Evolutionary conservation across 2,113 vertebrate species (phyloP).

Genomic region (Pithys albifrons): DNA sequence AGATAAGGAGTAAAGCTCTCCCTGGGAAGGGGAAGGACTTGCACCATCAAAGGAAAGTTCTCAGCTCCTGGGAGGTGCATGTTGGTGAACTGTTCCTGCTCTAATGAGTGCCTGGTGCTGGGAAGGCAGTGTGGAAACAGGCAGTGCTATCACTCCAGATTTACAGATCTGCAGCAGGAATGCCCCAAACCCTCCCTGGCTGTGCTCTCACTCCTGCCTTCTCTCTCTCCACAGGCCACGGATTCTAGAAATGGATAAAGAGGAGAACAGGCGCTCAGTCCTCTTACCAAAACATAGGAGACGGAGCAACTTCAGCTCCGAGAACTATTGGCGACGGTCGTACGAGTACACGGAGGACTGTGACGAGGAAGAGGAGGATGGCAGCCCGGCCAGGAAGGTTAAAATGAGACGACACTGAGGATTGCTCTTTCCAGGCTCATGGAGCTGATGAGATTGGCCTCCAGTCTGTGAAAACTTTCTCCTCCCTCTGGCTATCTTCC

Average conservation of each 20-base stretch:
- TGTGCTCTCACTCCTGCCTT: background rate
- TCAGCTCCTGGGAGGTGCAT: background rate
- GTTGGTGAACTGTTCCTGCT: background rate
- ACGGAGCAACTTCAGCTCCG: conserved; percentile 82
- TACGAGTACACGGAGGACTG: conserved; percentile 77
- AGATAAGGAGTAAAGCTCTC: background rate
- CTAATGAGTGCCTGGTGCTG: background rate
- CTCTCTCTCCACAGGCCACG: conserved; percentile 80
- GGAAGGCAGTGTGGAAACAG: background rate
- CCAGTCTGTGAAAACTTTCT: conserved; percentile 67
- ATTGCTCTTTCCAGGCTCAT: conserved; percentile 15
- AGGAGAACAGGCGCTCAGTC: conserved; percentile 91
- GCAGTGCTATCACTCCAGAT: accelerated
- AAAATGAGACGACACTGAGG: conserved; percentile 96
- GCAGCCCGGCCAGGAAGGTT: conserved; percentile 88
- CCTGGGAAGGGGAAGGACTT: background rate
- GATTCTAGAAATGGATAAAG: conserved; percentile 98
- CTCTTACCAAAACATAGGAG: conserved; percentile 83
- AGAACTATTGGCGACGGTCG: conserved; percentile 89
- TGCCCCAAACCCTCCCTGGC: accelerated
- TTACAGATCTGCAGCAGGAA: background rate
- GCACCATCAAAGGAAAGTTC: background rate
- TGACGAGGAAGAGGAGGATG: conserved; percentile 71
- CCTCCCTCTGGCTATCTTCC: conserved; percentile 64
- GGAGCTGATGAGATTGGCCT: conserved; percentile 49